Conservation (phyloP, 1,140 invertebrate genomes). For the Brachionus sp. region DNA sequence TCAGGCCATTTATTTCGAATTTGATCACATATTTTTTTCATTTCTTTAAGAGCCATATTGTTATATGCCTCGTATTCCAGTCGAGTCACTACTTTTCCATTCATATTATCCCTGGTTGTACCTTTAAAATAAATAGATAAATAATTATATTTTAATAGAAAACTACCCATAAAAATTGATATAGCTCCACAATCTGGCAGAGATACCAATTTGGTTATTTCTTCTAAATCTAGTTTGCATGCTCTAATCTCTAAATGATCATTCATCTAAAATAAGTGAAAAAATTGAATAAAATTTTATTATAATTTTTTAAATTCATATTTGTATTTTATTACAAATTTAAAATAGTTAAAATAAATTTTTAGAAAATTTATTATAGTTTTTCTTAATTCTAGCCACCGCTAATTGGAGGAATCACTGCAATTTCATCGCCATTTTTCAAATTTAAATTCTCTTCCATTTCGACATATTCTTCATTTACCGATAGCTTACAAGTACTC, state of each 20-base stretch:
- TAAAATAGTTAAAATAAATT: not conserved
- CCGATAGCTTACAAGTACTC: slow-evolving; percentile 70
- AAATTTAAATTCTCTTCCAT: slow-evolving; percentile 61
- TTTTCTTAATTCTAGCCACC: slow-evolving; percentile 64
- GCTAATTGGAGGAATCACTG: slow-evolving; percentile 80
- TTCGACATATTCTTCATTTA: slow-evolving; percentile 73
- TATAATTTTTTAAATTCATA: not conserved
- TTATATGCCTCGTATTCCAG: slow-evolving; percentile 91
- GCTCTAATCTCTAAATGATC: slow-evolving; percentile 66
- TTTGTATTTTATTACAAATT: slow-evolving; percentile 42
- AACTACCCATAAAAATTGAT: slow-evolving; percentile 73
- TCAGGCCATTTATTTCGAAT: slow-evolving; percentile 52
- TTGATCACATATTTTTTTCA: slow-evolving; percentile 73
- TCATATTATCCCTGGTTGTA: slow-evolving; percentile 82
- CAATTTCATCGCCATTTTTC: slow-evolving; percentile 70
- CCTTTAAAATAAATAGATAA: slow-evolving; percentile 55
- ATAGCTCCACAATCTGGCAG: slow-evolving; percentile 77
- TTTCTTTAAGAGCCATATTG: slow-evolving; percentile 79
- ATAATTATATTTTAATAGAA: not conserved
- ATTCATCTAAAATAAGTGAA: slow-evolving; percentile 53
- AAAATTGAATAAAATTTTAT: not conserved
- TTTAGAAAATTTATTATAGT: not conserved
- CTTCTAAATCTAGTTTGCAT: slow-evolving; percentile 68
- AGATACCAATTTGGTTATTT: slow-evolving; percentile 67
- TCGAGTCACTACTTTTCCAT: slow-evolving; percentile 74